phyloP scores from a whole-genome alignment of 1,140 invertebrate species.

The Homarus americanus region DNA sequence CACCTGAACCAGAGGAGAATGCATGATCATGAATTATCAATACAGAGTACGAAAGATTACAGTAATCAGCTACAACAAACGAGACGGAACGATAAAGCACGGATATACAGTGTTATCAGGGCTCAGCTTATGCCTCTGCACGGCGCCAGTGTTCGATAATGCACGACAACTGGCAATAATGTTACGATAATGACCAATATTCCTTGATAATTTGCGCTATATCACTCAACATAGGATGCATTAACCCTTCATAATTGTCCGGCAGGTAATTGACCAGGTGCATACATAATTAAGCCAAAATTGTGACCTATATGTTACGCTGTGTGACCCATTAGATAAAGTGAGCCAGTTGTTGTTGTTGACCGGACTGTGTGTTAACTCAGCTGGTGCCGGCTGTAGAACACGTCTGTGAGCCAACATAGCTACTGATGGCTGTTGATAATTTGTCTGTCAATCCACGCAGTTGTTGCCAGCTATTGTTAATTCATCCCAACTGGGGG shows the following conservation, averaged over 20 bases:
- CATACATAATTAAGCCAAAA: slow-evolving; percentile 8
- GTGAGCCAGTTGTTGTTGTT: neutral
- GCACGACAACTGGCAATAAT: neutral
- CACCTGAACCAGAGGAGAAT: no score
- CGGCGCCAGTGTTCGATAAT: neutral
- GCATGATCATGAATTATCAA: no score
- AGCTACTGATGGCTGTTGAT: no score
- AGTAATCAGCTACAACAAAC: neutral
- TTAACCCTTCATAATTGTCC: neutral
- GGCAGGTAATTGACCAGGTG: neutral
- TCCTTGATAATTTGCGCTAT: neutral
- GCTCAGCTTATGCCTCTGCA: neutral
- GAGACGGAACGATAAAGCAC: neutral
- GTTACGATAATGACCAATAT: neutral
- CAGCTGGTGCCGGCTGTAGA: neutral
- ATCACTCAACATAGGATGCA: neutral
- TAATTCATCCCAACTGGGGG: no score
- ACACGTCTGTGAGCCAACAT: no score
- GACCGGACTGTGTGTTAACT: neutral
- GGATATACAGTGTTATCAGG: neutral
- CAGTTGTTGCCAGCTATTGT: no score
- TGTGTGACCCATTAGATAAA: neutral
- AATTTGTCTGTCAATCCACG: no score
- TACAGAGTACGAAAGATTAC: neutral
- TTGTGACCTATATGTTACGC: neutral